Percentiles rank a stretch among this genome's conserved stretches.
Conservation (phyloP, 2,888 invertebrate genomes). For the Melanophora roralis region DNA sequence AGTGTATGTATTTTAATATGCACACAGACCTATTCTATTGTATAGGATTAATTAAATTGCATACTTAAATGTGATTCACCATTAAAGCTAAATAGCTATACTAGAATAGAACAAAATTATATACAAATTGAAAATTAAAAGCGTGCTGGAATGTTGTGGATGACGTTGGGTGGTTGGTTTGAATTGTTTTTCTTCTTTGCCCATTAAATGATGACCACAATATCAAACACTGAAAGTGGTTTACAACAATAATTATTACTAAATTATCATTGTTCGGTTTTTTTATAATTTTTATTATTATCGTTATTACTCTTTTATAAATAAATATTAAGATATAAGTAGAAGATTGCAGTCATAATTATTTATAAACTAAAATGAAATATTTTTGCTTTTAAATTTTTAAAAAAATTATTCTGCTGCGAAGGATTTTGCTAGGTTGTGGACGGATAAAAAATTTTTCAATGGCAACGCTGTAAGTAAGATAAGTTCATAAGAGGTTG, state of each 20-base stretch:
- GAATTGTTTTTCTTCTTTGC: background rate
- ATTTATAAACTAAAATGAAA: background rate
- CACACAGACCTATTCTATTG: no score
- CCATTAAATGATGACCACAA: background rate
- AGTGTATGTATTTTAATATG: no score
- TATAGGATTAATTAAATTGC: constrained; percentile 24
- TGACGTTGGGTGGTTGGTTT: constrained; percentile 23
- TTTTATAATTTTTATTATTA: background rate
- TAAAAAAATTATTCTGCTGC: background rate
- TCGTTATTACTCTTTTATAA: background rate
- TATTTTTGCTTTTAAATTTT: no score
- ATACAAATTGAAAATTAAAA: constrained; percentile 44
- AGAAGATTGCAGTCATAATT: background rate
- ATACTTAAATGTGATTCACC: constrained; percentile 53
- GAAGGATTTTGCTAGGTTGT: no score
- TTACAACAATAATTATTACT: background rate
- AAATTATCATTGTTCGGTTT: background rate
- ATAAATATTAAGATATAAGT: background rate
- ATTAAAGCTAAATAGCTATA: background rate
- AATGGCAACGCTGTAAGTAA: no score
- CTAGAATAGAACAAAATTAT: background rate
- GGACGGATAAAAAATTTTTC: no score
- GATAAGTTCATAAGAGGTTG: no score
- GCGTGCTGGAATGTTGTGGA: constrained; percentile 56
- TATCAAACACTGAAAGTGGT: constrained; percentile 21